Evolutionary conservation across 2,888 invertebrate genomes (phyloP), one percentile per base, ranked within the genome.

Genomic region (Pogonocherus hispidulus): DNA sequence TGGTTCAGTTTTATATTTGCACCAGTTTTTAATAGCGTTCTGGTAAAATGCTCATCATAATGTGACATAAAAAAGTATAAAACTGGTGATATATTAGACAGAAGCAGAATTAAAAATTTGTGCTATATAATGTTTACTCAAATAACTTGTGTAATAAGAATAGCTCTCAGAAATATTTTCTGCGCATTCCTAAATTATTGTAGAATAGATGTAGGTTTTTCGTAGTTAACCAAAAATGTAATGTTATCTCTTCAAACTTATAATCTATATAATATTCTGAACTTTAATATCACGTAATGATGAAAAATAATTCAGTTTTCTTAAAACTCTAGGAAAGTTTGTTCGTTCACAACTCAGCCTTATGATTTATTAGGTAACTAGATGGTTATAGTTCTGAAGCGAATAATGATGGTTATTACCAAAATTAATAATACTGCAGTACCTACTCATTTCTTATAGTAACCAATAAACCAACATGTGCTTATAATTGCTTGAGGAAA

Each of bases 1-100:
- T n/a, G 22, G 27, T 52, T 52, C 32, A 32, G 52, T 52, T 52
- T 52, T 52, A 27, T 52, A 52, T 16, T 52, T 27, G 11, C n/a
- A 32, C 41, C 23, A 52, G 6, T 27, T 47, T 47, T 1, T 19
- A 47, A 19, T 20, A 27, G 27, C 8, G 27, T 27, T 16, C 37
- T 16, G 51, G 27, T 52, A 19, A 52, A 52, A 49, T 9, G 51
- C 51, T 52, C 51, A 52, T 52, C 51, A 52, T 52, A 49, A 27
- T 52, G 51, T 52, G 51, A 52, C 51, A 8, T n/a, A 52, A n/a
- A 49, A 8, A 52, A 52, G 51, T 52, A 52, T 52, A 52, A 14
- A 27, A 27, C 23, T 23, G 22, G 11, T 11, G 16, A 14, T 11
- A 9, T 2, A 14, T 52, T 52, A 32, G 18, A 8, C 9, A 27